phyloP scores from a whole-genome alignment of 1,140 invertebrate species.

The Pogonomyrmex barbatus region DNA sequence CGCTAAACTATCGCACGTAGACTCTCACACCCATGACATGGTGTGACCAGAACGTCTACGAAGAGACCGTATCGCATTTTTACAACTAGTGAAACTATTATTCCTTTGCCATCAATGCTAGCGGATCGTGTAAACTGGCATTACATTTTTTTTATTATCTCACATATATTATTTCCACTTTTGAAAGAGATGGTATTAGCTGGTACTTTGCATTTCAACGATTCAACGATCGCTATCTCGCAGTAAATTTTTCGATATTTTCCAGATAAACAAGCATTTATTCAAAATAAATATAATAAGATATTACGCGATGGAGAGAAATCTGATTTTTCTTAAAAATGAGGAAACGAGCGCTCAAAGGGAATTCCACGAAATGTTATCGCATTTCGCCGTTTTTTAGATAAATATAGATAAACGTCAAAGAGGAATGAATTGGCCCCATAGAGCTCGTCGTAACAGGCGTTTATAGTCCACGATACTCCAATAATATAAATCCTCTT shows the following conservation, averaged over 20 bases:
- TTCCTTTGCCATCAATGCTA: neutral
- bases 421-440: constrained; percentile 71
- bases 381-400: neutral
- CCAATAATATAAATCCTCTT: constrained; percentile 81
- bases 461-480: constrained; percentile 69
- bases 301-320: constrained; percentile 11
- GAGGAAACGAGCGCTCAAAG: neutral
- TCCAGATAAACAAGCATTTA: neutral
- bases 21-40: constrained; percentile 12
- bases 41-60: constrained; percentile 35
- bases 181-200: neutral
- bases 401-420: constrained; percentile 59
- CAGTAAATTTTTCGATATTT: neutral
- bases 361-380: constrained; percentile 8
- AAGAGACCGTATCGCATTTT: constrained; percentile 33
- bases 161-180: constrained; percentile 31
- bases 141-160: constrained; percentile 38
- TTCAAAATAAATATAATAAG: neutral
- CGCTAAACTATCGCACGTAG: constrained; percentile 66
- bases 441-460: constrained; percentile 69
- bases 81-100: constrained; percentile 67
- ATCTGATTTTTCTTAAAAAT: constrained; percentile 37
- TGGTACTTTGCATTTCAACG: neutral
- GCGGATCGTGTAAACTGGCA: neutral
- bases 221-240: neutral